Evolutionary conservation across 2,113 vertebrate species (phyloP).

Genomic region (Coptodon rendalli): DNA sequence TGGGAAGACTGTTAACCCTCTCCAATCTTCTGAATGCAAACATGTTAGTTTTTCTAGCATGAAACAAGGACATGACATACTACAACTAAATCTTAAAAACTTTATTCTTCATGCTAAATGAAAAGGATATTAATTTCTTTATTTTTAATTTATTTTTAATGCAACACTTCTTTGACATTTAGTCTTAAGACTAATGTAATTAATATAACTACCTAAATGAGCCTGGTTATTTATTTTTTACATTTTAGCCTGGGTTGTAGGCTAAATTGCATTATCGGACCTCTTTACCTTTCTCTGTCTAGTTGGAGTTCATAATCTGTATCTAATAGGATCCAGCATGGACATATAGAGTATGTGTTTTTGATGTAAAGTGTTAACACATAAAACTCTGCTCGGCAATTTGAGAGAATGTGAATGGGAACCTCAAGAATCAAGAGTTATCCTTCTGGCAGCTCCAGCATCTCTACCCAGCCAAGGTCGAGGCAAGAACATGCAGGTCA

Average conservation of each 20-base stretch:
- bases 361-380: conserved; percentile 4
- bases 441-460: not conserved
- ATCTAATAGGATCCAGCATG: not conserved
- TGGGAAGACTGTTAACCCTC: not conserved
- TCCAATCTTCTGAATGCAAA: not conserved
- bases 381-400: not conserved
- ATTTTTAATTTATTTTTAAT: not conserved
- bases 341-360: not conserved
- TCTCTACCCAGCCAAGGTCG: conserved; percentile 22
- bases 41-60: not conserved
- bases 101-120: not conserved
- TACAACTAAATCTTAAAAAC: not conserved
- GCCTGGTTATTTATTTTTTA: not conserved
- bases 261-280: not conserved
- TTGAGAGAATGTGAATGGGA: not conserved
- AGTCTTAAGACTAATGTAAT: not conserved
- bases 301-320: not conserved
- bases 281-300: not conserved
- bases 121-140: not conserved
- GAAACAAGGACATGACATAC: not conserved
- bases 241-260: not conserved
- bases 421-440: not conserved
- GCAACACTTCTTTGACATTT: not conserved
- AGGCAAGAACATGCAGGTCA: conserved; percentile 37
- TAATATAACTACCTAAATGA: not conserved